Evolutionary conservation across 2,797 vertebrate species (phyloP), one percentile per base, ranked within the genome.

Genomic region (Propithecus perrieri): DNA sequence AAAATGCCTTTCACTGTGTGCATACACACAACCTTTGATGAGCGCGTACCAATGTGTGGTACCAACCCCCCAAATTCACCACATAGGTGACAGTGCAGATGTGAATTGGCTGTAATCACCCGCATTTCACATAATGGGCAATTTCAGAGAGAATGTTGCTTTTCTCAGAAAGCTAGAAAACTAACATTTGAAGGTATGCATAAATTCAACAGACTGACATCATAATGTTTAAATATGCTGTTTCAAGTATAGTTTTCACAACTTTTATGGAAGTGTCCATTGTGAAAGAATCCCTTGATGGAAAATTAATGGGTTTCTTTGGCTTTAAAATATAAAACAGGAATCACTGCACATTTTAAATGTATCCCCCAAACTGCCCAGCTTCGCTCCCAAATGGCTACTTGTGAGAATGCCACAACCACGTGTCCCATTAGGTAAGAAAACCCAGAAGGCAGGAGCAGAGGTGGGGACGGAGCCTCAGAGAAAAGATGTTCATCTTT

Each of bases 71-170:
- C 78, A 63, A 41, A 63, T 59, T 69, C 72, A 0, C 38, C 41
- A 35, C 74, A 12, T 2, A 81, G 91, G 93, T 85, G 89, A 69
- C 1, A 6, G 46, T 35, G 33, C 85, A 61, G 76, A 76, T 89
- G 81, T 92, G 93, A 97, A 96, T 95, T 85, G 96, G 97, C 2
- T 8, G 84, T 92, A 96, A 92, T 97, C 87, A 95, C 96, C 87
- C 2, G 2, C 35, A 48, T 93, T 83, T 94, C 86, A 85, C 59
- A 91, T 88, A 96, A 96, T 71, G 89, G 91, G 91, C 93, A 65
- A 93, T 97, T 97, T 97, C 89, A 78, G 92, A 91, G 83, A 92
- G 79, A 97, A 97, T 0, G 72, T 74, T 94, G 89, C 79, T 94
- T 89, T 97, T 89, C 93, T 85, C 30, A 9, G 80, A 79, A 92